Conservation (phyloP, 2,888 invertebrate genomes). For the Ischnura elegans region DNA sequence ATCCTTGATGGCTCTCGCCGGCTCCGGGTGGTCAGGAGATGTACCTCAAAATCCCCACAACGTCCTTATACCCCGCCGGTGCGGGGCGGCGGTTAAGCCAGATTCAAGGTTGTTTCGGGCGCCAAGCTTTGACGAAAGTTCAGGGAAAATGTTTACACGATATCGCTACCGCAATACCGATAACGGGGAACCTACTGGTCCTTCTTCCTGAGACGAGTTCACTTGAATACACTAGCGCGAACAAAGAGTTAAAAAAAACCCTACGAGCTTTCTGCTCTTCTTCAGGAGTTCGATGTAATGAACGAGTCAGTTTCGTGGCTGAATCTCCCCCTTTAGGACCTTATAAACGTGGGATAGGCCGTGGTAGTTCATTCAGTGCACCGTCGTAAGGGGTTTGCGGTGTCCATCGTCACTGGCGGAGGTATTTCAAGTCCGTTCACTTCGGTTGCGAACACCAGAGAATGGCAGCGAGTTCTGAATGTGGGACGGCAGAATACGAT, state of each 20-base stretch:
- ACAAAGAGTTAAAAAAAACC: no score
- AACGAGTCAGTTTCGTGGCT: no score
- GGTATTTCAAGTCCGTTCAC: background rate
- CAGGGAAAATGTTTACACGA: no score
- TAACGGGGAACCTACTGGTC: no score
- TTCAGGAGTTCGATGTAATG: no score
- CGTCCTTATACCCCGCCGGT: background rate
- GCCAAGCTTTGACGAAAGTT: no score
- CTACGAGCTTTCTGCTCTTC: no score
- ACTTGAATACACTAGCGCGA: background rate
- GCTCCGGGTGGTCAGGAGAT: background rate
- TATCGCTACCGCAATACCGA: no score
- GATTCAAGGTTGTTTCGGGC: no score
- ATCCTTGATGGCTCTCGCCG: background rate
- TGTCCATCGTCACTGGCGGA: background rate
- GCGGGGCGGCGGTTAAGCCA: background rate
- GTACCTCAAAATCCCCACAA: background rate
- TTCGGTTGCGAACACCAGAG: background rate
- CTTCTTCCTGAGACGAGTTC: background rate
- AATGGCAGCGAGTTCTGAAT: background rate
- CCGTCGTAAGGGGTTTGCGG: background rate
- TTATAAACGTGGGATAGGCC: background rate
- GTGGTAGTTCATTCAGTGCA: background rate
- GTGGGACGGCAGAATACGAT: background rate
- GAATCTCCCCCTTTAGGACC: background rate